These are phyloP conservation scores for Cheiracanthium punctorium DNA, from an alignment of 2,888 invertebrate species.

Conservation along the genomic window DNA sequence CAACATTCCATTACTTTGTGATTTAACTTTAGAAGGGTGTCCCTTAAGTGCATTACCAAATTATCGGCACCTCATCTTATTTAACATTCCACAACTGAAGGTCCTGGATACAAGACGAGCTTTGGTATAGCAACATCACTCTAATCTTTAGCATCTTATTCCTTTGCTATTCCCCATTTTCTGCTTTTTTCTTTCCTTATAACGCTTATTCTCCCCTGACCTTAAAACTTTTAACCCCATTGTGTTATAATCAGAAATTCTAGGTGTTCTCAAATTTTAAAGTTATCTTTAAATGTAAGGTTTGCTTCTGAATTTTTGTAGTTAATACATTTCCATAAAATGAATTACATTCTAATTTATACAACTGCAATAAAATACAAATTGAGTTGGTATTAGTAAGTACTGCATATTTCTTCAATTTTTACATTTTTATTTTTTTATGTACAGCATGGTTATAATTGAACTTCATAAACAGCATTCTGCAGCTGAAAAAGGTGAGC, in stretches of 20 bases:
- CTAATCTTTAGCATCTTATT: constrained; percentile 3
- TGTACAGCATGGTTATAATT: too few species aligned
- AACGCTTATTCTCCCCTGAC: neutral
- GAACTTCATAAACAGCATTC: too few species aligned
- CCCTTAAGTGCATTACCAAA: constrained; percentile 64
- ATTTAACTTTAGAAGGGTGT: constrained; percentile 83
- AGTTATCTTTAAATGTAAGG: too few species aligned
- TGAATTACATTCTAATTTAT: too few species aligned
- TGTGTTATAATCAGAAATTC: neutral
- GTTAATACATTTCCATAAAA: too few species aligned
- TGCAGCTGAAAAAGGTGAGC: too few species aligned
- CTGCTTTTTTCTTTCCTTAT: neutral
- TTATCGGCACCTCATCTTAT: constrained; percentile 64
- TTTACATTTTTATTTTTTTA: too few species aligned
- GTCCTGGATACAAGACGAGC: constrained; percentile 67
- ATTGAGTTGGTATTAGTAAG: too few species aligned
- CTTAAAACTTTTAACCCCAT: too few species aligned
- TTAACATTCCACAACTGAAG: constrained; percentile 62
- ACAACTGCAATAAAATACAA: too few species aligned
- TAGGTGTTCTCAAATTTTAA: constrained; percentile 1
- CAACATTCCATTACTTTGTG: constrained; percentile 85
- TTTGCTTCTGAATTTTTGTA: too few species aligned
- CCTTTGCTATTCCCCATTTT: neutral
- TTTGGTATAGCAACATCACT: constrained; percentile 52
- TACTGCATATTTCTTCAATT: too few species aligned